phyloP scores from a whole-genome alignment of 2,888 invertebrate genomes.

The Rhagophthalmus giganteus region DNA sequence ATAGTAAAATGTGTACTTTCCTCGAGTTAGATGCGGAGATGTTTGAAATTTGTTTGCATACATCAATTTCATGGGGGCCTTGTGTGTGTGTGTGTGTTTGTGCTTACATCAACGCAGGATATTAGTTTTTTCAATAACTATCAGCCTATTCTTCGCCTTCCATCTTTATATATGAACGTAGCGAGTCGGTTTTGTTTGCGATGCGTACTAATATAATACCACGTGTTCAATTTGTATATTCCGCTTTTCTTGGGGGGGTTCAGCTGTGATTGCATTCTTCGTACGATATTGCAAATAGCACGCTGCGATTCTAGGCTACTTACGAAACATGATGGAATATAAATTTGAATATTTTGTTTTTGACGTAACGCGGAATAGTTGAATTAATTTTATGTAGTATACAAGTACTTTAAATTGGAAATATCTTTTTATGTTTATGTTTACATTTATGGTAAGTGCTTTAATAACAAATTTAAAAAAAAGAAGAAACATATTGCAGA shows the following conservation, averaged over 20 bases:
- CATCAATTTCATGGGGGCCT: constrained; percentile 5
- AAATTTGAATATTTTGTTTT: background rate
- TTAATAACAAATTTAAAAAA: too few species aligned
- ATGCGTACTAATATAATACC: constrained; percentile 5
- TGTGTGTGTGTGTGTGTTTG: constrained; percentile 6
- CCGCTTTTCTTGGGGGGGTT: background rate
- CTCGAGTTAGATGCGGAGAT: constrained; percentile 4
- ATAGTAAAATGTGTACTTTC: constrained; percentile 18
- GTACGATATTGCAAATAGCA: background rate
- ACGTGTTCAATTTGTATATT: constrained; percentile 9
- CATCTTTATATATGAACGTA: background rate
- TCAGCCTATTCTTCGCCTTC: constrained; percentile 7
- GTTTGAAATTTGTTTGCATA: constrained; percentile 19
- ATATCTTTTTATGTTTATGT: too few species aligned
- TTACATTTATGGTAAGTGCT: too few species aligned
- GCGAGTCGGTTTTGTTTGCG: constrained; percentile 4
- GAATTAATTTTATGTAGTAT: background rate
- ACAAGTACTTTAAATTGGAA: too few species aligned
- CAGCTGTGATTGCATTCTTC: background rate
- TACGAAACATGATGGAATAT: background rate
- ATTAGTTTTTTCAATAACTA: constrained; percentile 18
- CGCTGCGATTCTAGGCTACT: background rate
- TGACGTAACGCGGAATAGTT: too few species aligned
- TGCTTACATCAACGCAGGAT: constrained; percentile 17
- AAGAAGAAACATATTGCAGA: too few species aligned